Percentiles rank a stretch among this genome's conserved stretches.
These are phyloP conservation scores for Eristalis arbustorum DNA, from an alignment of 2,888 invertebrate genomes.

Conservation along the genomic window DNA sequence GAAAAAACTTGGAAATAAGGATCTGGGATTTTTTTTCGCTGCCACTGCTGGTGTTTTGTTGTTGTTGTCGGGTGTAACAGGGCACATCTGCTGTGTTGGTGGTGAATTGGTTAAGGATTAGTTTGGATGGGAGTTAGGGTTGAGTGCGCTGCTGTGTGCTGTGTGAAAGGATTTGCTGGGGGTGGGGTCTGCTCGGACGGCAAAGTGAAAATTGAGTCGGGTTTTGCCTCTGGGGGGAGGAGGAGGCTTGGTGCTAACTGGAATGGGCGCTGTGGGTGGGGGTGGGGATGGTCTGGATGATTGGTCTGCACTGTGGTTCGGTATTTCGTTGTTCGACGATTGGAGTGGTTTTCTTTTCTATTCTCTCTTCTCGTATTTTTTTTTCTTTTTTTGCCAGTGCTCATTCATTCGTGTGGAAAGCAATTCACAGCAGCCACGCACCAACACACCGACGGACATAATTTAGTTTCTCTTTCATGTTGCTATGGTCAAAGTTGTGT, in stretches of 20 bases:
- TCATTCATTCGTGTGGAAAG: constrained; percentile 50
- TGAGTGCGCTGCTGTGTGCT: background rate
- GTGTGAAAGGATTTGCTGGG: background rate
- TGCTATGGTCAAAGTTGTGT: background rate
- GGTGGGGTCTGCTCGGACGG: constrained; percentile 18
- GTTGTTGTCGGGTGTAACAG: constrained; percentile 38
- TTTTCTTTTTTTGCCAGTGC: background rate
- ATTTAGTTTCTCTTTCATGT: constrained; percentile 43
- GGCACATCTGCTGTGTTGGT: constrained; percentile 62
- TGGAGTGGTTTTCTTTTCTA: constrained; percentile 42
- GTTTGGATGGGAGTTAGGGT: constrained; percentile 32
- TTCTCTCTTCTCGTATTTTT: background rate
- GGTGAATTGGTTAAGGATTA: constrained; percentile 66
- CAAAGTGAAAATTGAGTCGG: constrained; percentile 66
- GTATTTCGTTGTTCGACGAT: constrained; percentile 62
- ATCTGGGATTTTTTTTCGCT: constrained; percentile 54
- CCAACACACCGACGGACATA: constrained; percentile 34
- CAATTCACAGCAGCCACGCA: background rate
- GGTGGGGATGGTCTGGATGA: constrained; percentile 25
- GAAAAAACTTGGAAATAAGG: constrained; percentile 27
- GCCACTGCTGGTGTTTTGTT: background rate
- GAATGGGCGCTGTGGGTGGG: background rate
- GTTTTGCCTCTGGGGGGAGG: background rate
- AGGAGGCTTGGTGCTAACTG: background rate
- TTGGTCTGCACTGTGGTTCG: constrained; percentile 28